phyloP scores from a whole-genome alignment of 2,888 invertebrate genomes.

The Schizaphis graminum region DNA sequence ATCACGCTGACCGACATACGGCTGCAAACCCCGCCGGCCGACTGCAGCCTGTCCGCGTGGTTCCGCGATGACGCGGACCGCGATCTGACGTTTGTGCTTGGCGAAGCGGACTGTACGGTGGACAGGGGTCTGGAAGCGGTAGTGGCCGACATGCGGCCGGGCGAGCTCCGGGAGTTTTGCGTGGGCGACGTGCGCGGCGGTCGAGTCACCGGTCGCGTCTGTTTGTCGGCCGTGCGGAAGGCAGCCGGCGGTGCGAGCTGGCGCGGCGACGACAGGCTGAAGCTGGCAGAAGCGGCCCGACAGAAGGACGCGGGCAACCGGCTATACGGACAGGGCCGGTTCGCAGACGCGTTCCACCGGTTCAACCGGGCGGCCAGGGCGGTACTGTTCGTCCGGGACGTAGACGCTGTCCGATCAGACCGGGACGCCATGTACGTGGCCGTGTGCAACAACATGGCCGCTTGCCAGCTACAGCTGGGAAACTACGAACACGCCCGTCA shows the following conservation, averaged over 20 bases:
- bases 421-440: conserved; percentile 74
- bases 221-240: not conserved
- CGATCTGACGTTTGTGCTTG: conserved; percentile 65
- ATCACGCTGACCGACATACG: not conserved
- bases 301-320: conserved; percentile 73
- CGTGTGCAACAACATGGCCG: conserved; percentile 86
- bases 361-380: conserved; percentile 83
- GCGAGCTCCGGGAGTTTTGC: conserved; percentile 67
- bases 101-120: conserved; percentile 69
- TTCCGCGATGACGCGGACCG: not conserved
- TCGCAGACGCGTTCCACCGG: conserved; percentile 79
- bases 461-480: conserved; percentile 81
- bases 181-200: conserved; percentile 51
- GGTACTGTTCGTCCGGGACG: conserved; percentile 72
- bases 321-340: conserved; percentile 77
- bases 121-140: conserved; percentile 69
- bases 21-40: not conserved
- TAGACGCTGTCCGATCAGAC: conserved; percentile 70
- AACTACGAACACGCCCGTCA: conserved; percentile 79
- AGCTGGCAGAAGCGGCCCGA: conserved; percentile 38
- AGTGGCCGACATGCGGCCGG: conserved; percentile 69
- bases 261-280: conserved; percentile 53
- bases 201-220: conserved; percentile 31
- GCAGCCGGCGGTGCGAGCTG: not conserved
- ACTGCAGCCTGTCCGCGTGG: not conserved